These are phyloP conservation scores for Tor tambroides DNA, from an alignment of 2,113 vertebrate genomes.

Conservation along the genomic window DNA sequence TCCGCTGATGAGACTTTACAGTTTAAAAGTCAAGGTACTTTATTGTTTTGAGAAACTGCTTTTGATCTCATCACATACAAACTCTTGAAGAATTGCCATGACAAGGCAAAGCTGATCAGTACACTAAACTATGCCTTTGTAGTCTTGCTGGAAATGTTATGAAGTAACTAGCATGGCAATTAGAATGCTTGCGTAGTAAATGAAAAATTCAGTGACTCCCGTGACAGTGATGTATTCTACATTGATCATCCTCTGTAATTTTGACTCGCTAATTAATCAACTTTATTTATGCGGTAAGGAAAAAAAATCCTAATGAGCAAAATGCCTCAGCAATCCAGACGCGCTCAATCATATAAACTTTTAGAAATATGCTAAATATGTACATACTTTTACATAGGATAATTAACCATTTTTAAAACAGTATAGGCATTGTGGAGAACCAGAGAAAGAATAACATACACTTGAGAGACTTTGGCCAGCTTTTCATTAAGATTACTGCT, in stretches of 20 bases:
- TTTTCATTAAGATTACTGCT: not conserved
- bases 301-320: conserved; percentile 70
- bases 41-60: not conserved
- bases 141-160: conserved; percentile 48
- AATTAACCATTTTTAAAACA: conserved; percentile 33
- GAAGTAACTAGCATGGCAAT: conserved; percentile 68
- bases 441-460: not conserved
- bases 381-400: conserved; percentile 59
- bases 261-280: conserved; percentile 85
- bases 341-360: conserved; percentile 64
- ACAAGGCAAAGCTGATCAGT: conserved; percentile 44
- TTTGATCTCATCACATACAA: not conserved
- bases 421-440: not conserved
- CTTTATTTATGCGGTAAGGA: conserved; percentile 81
- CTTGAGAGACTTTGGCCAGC: not conserved
- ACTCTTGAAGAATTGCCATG: not conserved
- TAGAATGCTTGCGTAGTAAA: conserved; percentile 78
- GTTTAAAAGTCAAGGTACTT: not conserved
- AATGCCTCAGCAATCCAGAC: conserved; percentile 71
- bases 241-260: conserved; percentile 80
- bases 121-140: conserved; percentile 49
- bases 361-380: conserved; percentile 54
- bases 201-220: conserved; percentile 78
- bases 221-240: conserved; percentile 83
- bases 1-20: not conserved